A percentile compares a stretch with the other conserved stretches of the same genome.
These are phyloP conservation scores for Epistrophe eligans DNA, from an alignment of 2,888 invertebrate species.

Conservation along the genomic window DNA sequence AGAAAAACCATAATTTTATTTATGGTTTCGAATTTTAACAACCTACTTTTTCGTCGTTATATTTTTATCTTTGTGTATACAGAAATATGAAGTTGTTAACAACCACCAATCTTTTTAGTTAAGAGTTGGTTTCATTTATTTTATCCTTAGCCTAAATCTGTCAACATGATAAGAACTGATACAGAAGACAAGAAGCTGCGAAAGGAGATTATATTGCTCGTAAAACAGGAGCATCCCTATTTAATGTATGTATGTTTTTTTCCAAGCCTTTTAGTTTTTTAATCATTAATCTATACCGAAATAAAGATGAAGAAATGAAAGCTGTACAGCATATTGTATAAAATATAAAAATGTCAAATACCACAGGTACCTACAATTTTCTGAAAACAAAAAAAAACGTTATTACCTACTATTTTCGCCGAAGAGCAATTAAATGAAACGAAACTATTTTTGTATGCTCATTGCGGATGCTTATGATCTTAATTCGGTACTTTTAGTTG, in stretches of 20 bases:
- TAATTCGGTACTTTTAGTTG: slow-evolving; percentile 1
- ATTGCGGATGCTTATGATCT: slow-evolving; percentile 17
- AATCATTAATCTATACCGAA: background rate
- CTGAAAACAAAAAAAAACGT: background rate
- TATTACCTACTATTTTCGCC: background rate
- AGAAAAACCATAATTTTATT: background rate
- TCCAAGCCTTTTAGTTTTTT: background rate
- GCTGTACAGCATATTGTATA: background rate
- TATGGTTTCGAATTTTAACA: background rate
- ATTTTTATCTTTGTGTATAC: background rate
- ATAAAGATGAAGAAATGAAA: background rate
- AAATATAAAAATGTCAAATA: background rate
- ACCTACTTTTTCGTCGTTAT: background rate
- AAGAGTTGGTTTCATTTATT: slow-evolving; percentile 3
- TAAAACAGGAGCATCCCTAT: slow-evolving; percentile 53
- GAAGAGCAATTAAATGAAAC: slow-evolving; percentile 9
- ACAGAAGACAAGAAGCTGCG: slow-evolving; percentile 57
- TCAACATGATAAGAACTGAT: slow-evolving; percentile 27
- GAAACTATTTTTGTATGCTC: background rate
- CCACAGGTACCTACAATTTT: background rate
- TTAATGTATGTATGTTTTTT: background rate
- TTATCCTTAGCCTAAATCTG: slow-evolving; percentile 21
- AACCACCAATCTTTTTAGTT: background rate
- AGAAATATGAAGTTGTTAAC: slow-evolving; percentile 19
- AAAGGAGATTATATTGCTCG: slow-evolving; percentile 61